Evolutionary conservation across 2,797 vertebrate species (phyloP).

Genomic region (Craterocephalus amniculus): DNA sequence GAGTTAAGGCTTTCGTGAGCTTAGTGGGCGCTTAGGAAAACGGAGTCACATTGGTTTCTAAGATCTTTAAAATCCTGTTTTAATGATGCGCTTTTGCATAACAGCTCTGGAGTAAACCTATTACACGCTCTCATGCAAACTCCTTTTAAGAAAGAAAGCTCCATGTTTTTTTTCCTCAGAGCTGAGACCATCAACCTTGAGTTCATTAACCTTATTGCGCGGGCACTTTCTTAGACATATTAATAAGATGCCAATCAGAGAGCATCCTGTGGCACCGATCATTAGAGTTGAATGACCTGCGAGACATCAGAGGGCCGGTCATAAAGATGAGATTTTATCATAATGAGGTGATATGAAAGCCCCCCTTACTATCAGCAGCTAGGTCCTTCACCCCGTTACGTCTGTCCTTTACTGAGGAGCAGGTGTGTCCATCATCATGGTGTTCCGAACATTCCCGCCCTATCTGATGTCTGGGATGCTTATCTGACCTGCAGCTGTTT

Average conservation of each 20-base stretch:
- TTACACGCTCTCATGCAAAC: neutral
- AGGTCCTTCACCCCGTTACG: conserved; percentile 21
- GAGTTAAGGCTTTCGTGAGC: neutral
- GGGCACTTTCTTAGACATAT: neutral
- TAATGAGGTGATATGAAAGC: neutral
- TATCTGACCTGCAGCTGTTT: conserved; percentile 11
- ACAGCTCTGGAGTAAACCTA: neutral
- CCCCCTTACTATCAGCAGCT: conserved; percentile 1
- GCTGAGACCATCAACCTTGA: neutral
- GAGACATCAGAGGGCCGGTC: neutral
- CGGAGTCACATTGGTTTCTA: neutral
- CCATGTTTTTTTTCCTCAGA: neutral
- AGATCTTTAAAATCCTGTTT: neutral
- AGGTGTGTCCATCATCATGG: neutral
- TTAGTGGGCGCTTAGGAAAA: neutral
- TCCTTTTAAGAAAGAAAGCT: neutral
- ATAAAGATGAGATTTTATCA: conserved; percentile 12
- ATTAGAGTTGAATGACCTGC: conserved; percentile 37
- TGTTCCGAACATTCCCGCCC: conserved; percentile 17
- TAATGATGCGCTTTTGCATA: neutral
- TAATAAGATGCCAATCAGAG: neutral
- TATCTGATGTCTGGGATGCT: conserved; percentile 23
- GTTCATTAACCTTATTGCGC: conserved; percentile 4
- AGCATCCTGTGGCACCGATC: neutral
- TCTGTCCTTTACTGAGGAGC: neutral